These are phyloP conservation scores for Biston stratarius DNA, from an alignment of 2,888 invertebrate genomes.

Conservation along the genomic window DNA sequence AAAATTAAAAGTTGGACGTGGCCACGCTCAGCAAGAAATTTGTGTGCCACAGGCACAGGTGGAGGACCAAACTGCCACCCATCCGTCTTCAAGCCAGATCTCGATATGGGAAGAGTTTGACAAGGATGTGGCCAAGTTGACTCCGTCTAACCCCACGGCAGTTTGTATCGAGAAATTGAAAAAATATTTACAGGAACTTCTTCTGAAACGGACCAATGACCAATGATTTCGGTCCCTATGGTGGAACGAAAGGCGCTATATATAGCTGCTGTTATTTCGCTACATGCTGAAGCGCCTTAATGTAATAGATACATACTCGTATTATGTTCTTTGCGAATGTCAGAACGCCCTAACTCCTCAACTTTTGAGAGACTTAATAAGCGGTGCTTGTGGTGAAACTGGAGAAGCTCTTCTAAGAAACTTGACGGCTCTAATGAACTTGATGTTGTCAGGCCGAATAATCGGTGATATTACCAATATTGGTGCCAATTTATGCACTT, in stretches of 20 bases:
- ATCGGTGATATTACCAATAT: too few species aligned
- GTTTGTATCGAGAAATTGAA: neutral
- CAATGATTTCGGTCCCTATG: slow-evolving; percentile 1
- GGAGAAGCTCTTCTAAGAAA: too few species aligned
- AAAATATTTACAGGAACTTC: slow-evolving; percentile 3
- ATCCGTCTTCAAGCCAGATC: slow-evolving; percentile 11
- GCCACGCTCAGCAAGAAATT: slow-evolving; percentile 1
- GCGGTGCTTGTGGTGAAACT: too few species aligned
- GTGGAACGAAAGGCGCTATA: slow-evolving; percentile 10
- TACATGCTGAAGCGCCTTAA: too few species aligned
- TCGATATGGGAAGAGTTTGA: slow-evolving; percentile 20
- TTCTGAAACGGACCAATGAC: slow-evolving; percentile 6
- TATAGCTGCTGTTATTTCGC: slow-evolving; percentile 8
- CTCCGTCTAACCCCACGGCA: slow-evolving; percentile 7
- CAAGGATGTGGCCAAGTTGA: slow-evolving; percentile 11
- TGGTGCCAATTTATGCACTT: too few species aligned
- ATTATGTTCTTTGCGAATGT: neutral
- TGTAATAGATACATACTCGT: neutral
- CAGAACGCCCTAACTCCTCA: too few species aligned
- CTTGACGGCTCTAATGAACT: too few species aligned
- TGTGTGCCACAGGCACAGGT: neutral
- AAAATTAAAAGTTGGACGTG: slow-evolving; percentile 19
- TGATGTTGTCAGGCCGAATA: too few species aligned
- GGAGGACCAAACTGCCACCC: neutral
- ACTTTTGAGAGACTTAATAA: too few species aligned